A percentile compares a stretch with the other conserved stretches of the same genome.
These are phyloP conservation scores for Serrognathus titanus DNA, from an alignment of 2,888 invertebrate species.

Conservation along the genomic window DNA sequence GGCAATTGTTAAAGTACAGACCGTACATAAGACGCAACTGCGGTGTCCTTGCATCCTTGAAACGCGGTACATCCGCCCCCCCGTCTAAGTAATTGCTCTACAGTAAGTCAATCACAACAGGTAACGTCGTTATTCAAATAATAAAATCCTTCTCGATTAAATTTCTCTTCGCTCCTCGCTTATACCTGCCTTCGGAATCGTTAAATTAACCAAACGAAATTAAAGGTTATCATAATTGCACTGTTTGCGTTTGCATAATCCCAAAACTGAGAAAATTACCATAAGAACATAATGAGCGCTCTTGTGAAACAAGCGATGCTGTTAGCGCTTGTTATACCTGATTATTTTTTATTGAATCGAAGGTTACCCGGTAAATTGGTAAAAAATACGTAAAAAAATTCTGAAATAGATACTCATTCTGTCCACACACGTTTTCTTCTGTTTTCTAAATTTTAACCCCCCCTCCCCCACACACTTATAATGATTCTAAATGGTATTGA, in stretches of 20 bases:
- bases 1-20: constrained; percentile 37
- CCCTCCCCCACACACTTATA: too few relatives aligned
- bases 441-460: too few relatives aligned
- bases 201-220: too few relatives aligned
- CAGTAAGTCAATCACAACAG: constrained; percentile 32
- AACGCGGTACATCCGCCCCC: constrained; percentile 39
- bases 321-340: constrained; percentile 9
- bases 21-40: constrained; percentile 31
- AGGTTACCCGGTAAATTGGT: constrained; percentile 10
- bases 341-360: constrained; percentile 5
- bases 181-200: background rate
- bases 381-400: constrained; percentile 8
- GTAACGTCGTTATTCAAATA: constrained; percentile 32
- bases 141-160: constrained; percentile 6
- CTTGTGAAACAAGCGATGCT: constrained; percentile 9
- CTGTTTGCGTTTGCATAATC: too few relatives aligned
- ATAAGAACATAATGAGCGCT: background rate
- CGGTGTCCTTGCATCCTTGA: constrained; percentile 40
- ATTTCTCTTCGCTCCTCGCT: too few relatives aligned
- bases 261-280: too few relatives aligned
- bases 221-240: too few relatives aligned
- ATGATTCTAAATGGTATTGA: too few relatives aligned
- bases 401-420: too few relatives aligned
- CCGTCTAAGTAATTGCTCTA: constrained; percentile 29
- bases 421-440: too few relatives aligned